phyloP scores from a whole-genome alignment of 2,888 invertebrate species.

The Ochlodes sylvanus region DNA sequence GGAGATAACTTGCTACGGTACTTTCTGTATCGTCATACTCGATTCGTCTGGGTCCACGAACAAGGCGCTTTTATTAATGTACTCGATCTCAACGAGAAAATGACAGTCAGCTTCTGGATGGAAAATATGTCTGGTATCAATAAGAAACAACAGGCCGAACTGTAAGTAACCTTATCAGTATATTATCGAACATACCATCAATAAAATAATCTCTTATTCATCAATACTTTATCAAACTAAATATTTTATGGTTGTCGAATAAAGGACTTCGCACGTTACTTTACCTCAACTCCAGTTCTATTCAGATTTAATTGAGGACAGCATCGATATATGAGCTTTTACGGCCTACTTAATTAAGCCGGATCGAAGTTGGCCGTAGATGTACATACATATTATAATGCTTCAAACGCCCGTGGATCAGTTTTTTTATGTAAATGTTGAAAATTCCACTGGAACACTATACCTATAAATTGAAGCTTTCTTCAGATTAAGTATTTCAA shows the following conservation, averaged over 20 bases:
- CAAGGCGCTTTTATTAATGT: slow-evolving; percentile 78
- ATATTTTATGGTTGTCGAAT: slow-evolving; percentile 13
- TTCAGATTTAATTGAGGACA: too few species aligned
- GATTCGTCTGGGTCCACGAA: slow-evolving; percentile 83
- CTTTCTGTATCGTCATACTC: slow-evolving; percentile 84
- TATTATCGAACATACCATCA: neutral
- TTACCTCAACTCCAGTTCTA: too few species aligned
- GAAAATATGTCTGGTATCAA: slow-evolving; percentile 82
- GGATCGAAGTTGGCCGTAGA: too few species aligned
- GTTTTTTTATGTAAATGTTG: too few species aligned
- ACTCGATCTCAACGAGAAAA: slow-evolving; percentile 74
- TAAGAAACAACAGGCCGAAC: slow-evolving; percentile 82
- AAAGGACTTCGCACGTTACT: too few species aligned
- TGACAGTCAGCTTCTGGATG: slow-evolving; percentile 77
- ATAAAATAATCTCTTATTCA: neutral
- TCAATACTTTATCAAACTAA: neutral
- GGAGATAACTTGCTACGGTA: slow-evolving; percentile 76
- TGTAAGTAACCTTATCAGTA: slow-evolving; percentile 69
- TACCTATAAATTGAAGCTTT: too few species aligned
- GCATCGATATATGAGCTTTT: too few species aligned
- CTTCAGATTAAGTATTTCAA: too few species aligned
- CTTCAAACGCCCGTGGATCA: too few species aligned
- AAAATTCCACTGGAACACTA: too few species aligned
- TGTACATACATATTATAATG: too few species aligned
- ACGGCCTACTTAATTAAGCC: too few species aligned